Conservation (phyloP, 2,888 invertebrate genomes). For the Keiferia lycopersicella region DNA sequence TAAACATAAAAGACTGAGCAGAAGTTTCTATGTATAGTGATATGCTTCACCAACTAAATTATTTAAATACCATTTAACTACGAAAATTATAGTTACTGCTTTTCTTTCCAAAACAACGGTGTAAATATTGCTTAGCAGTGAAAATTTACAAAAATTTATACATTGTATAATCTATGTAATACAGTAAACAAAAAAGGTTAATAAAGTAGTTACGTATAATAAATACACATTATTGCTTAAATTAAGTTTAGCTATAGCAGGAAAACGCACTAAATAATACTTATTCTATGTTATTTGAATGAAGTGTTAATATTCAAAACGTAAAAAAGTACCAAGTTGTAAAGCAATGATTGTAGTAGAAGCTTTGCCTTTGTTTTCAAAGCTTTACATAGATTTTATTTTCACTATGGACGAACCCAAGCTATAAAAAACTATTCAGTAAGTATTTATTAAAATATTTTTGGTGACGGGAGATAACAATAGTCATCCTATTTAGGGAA, state of each 20-base stretch:
- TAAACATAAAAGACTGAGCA: too few species aligned
- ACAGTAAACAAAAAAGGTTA: too few species aligned
- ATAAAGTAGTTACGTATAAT: too few species aligned
- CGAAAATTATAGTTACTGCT: too few species aligned
- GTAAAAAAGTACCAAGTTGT: neutral
- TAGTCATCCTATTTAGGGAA: constrained; percentile 28
- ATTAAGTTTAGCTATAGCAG: neutral
- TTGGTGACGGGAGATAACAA: constrained; percentile 20
- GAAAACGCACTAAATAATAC: neutral
- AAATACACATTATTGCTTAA: neutral
- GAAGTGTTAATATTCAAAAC: neutral
- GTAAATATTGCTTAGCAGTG: neutral
- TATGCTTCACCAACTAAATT: too few species aligned
- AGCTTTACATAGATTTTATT: constrained; percentile 2
- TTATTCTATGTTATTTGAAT: neutral
- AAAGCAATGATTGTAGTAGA: neutral
- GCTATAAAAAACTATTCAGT: constrained; percentile 26
- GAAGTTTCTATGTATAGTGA: too few species aligned
- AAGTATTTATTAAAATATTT: constrained; percentile 11
- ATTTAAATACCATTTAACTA: too few species aligned
- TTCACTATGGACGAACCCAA: constrained; percentile 35
- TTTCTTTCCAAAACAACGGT: neutral
- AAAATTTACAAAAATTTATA: too few species aligned
- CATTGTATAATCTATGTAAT: too few species aligned
- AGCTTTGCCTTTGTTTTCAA: neutral